Evolutionary conservation across 2,888 invertebrate genomes (phyloP).

Genomic region (Lithophane ornitopus): DNA sequence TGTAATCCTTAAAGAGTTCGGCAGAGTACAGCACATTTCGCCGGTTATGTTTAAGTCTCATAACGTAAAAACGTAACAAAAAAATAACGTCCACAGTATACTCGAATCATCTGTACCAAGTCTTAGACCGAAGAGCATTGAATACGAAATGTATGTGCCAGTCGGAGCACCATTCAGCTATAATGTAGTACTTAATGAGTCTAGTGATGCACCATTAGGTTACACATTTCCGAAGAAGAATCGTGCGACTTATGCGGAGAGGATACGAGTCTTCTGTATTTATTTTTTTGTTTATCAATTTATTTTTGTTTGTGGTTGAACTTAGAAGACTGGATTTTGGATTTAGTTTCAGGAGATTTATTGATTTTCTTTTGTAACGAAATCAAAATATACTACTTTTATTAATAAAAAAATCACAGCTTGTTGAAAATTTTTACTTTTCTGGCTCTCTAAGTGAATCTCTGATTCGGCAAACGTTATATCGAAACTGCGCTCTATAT

Average conservation of each 20-base stretch:
- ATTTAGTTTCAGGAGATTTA: too few relatives aligned
- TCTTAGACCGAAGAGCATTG: constrained; percentile 33
- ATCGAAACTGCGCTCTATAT: not conserved
- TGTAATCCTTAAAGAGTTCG: not conserved
- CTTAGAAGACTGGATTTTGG: too few relatives aligned
- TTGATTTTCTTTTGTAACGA: too few relatives aligned
- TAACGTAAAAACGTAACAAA: not conserved
- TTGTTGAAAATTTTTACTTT: not conserved
- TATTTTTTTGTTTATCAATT: constrained; percentile 5
- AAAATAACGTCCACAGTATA: not conserved
- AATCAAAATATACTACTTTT: too few relatives aligned
- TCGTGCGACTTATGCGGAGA: constrained; percentile 24
- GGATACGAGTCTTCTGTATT: constrained; percentile 17
- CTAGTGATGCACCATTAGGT: constrained; percentile 57
- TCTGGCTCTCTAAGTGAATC: not conserved
- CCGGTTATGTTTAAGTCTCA: not conserved
- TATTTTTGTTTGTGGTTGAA: not conserved
- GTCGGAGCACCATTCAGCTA: constrained; percentile 49
- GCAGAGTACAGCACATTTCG: too few relatives aligned
- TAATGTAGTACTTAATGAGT: constrained; percentile 59
- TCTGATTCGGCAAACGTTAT: too few relatives aligned
- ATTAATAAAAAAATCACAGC: too few relatives aligned
- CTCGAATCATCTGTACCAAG: not conserved
- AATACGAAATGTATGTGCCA: constrained; percentile 48
- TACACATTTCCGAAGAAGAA: constrained; percentile 46